Base-by-base conservation (phyloP, 2,113 vertebrate species). In the Phalacrocorax brasilianus region DNA sequence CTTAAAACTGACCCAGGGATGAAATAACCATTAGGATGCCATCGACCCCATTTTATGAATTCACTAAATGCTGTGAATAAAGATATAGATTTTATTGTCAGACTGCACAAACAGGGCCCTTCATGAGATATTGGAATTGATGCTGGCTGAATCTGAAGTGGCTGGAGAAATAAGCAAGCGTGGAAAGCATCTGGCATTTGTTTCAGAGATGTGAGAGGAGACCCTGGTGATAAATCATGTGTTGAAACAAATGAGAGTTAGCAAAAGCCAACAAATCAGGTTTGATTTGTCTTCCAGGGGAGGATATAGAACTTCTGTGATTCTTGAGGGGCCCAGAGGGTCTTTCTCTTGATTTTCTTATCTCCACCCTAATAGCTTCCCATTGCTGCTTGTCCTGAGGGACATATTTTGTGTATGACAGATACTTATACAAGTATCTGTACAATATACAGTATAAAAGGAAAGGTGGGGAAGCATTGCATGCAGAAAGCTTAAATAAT, bases 61-160 rank as follows among this genome's bases (percentile, higher is more conserved):
- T 96, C 94, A 88, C 56, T 85, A 91, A 96, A 91, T 88, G 80
- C 35, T 95, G 42, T 92, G 74, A 95, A 95, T 95, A 91, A 96
- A 96, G 91, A 71, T 92, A 95, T 26, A 81, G 96, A 96, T 96
- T 97, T 93, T 94, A 94, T 93, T 97, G 95, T 92, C 91, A 88
- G 56, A 19, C 74, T 94, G 88, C 45, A 77, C 70, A 96, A 97
- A 96, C 71, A 95, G 44, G 22, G 58, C 74, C 45, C 49, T 95
- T 59, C 61, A 45, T 79, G 58, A 92, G 85, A 89, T 95, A 84
- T 28, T 92, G 61, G 45, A 96, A 95, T 33, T 93, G 87, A 92
- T 77, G 40, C 76, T 92, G 55, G 49, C 76, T 90, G 73, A 92
- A 87, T 92, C 63, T 84, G 80, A 92, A 95, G 80, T 95, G 82